Evolutionary conservation across 2,888 invertebrate species (phyloP).

Genomic region (Dascillus cervinus): DNA sequence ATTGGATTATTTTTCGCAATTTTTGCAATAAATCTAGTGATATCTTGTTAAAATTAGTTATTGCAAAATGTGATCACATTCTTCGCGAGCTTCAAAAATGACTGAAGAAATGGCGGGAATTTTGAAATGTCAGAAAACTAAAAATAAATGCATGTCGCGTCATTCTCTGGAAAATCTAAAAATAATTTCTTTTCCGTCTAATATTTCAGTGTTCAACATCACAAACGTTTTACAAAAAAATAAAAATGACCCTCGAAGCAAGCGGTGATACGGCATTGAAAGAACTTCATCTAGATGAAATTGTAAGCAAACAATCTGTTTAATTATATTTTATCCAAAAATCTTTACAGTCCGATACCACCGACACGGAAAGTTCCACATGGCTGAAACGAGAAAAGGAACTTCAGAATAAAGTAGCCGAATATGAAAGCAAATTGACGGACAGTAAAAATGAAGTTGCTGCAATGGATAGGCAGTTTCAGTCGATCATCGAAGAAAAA

Average conservation of each 20-base stretch:
- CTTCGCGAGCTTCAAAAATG: too few relatives aligned
- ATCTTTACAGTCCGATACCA: constrained; percentile 5
- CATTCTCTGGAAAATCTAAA: constrained; percentile 18
- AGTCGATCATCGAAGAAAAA: constrained; percentile 50
- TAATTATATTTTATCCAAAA: constrained; percentile 1
- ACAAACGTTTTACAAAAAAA: constrained; percentile 4
- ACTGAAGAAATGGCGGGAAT: constrained; percentile 21
- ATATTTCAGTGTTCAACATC: constrained; percentile 8
- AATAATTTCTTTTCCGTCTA: constrained; percentile 20
- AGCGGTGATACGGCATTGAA: too few relatives aligned
- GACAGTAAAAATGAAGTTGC: background rate
- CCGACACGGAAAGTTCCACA: background rate
- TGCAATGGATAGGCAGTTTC: constrained; percentile 8
- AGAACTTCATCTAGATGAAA: too few relatives aligned
- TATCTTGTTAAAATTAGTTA: background rate
- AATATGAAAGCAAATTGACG: constrained; percentile 3
- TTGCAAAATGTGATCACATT: too few relatives aligned
- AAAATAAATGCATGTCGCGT: constrained; percentile 23
- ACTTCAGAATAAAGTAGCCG: constrained; percentile 6
- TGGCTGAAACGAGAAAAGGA: constrained; percentile 4
- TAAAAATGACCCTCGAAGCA: too few relatives aligned
- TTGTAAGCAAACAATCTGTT: too few relatives aligned
- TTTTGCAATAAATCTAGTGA: background rate
- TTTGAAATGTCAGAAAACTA: constrained; percentile 25
- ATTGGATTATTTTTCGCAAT: too few relatives aligned